Percentiles rank a stretch among this genome's conserved stretches.
Conservation (phyloP, 2,113 vertebrate genomes). For the Lampris megalopsis region DNA sequence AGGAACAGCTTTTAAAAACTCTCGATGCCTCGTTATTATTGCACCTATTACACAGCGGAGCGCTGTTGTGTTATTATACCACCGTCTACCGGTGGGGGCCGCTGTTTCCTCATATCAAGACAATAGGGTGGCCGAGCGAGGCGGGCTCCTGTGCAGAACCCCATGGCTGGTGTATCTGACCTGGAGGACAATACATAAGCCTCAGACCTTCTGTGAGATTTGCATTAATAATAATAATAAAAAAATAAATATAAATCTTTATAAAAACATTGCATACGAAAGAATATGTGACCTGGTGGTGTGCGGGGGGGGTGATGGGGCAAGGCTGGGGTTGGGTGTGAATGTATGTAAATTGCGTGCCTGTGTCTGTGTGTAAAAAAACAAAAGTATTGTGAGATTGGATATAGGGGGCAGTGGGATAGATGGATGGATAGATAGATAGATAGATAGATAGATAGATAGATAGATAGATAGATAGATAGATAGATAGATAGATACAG, state of each 20-base stretch:
- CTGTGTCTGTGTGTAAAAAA: background rate
- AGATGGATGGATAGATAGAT: too few relatives aligned
- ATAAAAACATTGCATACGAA: background rate
- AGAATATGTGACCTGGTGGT: background rate
- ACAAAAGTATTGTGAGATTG: too few relatives aligned
- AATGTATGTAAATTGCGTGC: background rate
- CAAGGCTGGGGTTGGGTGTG: background rate
- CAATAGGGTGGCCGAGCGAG: background rate
- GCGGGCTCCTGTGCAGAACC: too few relatives aligned
- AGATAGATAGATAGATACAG: conserved; percentile 23
- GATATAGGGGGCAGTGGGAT: too few relatives aligned
- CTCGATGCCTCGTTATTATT: too few relatives aligned
- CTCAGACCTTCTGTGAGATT: conserved; percentile 39
- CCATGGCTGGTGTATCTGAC: background rate
- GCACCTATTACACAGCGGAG: too few relatives aligned
- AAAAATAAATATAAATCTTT: too few relatives aligned
- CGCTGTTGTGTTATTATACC: conserved; percentile 11
- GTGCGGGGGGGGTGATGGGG: background rate
- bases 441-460: too few relatives aligned
- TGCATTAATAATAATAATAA: background rate
- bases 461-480: conserved; percentile 15
- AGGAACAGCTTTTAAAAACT: too few relatives aligned
- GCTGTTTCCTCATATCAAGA: conserved; percentile 82
- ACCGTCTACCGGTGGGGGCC: conserved; percentile 75
- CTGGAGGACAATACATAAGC: conserved; percentile 5